Evolutionary conservation across 2,888 invertebrate genomes (phyloP), one percentile per base, ranked within the genome.

Genomic region (Drosophila meridionalis): DNA sequence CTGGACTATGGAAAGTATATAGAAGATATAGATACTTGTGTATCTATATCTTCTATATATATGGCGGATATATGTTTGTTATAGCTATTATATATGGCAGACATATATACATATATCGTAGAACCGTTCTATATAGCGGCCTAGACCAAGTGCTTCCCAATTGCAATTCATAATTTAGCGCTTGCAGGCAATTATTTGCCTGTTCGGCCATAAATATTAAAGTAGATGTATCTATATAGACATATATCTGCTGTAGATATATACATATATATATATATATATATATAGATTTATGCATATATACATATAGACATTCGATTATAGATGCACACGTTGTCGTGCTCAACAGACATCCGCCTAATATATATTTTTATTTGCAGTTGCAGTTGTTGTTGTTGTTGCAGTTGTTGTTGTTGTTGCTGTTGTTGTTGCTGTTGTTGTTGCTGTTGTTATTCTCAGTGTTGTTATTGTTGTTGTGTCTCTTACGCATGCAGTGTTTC

Each of bases 401-500:
- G 69, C 59, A 40, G 58, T 26, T 74, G 50, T 45, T 72, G 48
- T 40, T 47, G 43, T 28, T 55, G 28, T 34, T 50, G 48, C 28
- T 8, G 20, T 42, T 42, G 40, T 40, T 40, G 14, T 40, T 28
- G 50, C 14, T 40, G 66, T 52, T 55, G 60, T 47, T 70, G 52
- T 53, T 73, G 58, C 55, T 52, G 66, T 45, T 55, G 59, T 57
- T 73, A 38, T 42, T 71, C 52, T 62, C 56, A 55, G 75, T 73
- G 69, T 63, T 53, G 57, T 36, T 77, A 47, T 62, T 69, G 62
- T 67, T 74, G 69, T 73, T 82, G 62, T 66, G 64, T 61, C 63
- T 83, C 83, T 83, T 84, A 85, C 85, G 85, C 87, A 84, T 79
- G 69, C 76, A 76, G 55, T 78, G 34, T 80, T 87, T 87, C 76